phyloP scores from a whole-genome alignment of 2,888 invertebrate genomes.

The Smittia aterrima region DNA sequence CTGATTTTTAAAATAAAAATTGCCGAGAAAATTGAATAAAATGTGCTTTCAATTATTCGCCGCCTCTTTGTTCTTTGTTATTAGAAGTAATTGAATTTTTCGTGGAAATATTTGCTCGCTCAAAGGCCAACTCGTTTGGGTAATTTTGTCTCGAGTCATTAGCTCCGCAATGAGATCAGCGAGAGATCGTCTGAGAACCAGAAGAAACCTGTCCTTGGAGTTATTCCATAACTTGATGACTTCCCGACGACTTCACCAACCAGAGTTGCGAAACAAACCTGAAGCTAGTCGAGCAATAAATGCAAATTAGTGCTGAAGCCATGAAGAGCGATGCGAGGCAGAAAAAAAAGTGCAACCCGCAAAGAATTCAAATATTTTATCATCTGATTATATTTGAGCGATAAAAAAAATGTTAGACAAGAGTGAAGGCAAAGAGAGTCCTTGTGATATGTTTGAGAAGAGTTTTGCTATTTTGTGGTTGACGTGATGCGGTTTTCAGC shows the following conservation, averaged over 20 bases:
- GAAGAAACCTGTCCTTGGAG: too few relatives aligned
- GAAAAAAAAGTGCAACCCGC: not conserved
- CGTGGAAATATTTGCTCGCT: too few relatives aligned
- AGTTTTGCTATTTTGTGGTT: not conserved
- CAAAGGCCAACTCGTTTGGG: too few relatives aligned
- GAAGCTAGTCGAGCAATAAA: too few relatives aligned
- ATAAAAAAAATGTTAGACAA: not conserved
- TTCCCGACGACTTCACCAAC: too few relatives aligned
- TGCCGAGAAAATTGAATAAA: not conserved
- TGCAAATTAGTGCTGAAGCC: too few relatives aligned
- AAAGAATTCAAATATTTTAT: not conserved
- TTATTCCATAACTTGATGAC: too few relatives aligned
- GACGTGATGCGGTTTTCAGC: not conserved
- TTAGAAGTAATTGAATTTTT: not conserved
- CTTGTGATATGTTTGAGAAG: not conserved
- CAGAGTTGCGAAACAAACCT: too few relatives aligned
- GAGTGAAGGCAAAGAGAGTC: not conserved
- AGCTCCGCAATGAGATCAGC: too few relatives aligned
- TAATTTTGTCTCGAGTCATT: too few relatives aligned
- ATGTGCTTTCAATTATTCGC: not conserved
- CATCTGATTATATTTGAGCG: slow-evolving; percentile 2
- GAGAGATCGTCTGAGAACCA: too few relatives aligned
- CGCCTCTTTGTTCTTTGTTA: not conserved
- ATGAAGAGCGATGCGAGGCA: too few relatives aligned
- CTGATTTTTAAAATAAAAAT: slow-evolving; percentile 1